phyloP scores from a whole-genome alignment of 2,113 vertebrate species.

The Puffinus mauretanicus region DNA sequence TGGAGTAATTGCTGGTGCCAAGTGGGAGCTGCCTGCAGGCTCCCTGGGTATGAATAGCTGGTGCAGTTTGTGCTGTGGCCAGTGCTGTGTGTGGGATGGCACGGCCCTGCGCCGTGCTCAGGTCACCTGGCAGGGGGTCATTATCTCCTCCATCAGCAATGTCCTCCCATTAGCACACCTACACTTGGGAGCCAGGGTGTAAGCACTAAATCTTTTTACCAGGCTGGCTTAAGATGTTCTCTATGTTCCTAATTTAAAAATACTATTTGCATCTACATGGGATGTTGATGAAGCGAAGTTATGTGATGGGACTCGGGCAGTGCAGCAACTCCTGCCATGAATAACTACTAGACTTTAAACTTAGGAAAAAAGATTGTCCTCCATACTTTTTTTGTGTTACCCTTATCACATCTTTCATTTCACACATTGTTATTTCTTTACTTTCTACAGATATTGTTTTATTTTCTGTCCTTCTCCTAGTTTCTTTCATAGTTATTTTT shows the following conservation, averaged over 20 bases:
- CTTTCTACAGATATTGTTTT: background rate
- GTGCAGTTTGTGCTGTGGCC: background rate
- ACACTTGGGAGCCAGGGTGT: background rate
- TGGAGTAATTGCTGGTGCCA: background rate
- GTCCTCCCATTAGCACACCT: background rate
- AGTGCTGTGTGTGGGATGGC: fast-evolving
- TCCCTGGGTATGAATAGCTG: background rate
- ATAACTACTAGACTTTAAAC: background rate
- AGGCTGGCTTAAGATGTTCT: background rate
- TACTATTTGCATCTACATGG: background rate
- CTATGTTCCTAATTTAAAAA: background rate
- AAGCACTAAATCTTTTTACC: background rate
- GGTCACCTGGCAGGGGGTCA: fast-evolving
- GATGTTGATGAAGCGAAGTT: background rate
- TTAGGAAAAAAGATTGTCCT: background rate
- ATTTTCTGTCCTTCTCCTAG: background rate
- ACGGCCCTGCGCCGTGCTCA: fast-evolving
- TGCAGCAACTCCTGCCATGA: background rate
- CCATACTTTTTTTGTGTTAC: background rate
- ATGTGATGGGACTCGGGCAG: background rate
- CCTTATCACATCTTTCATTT: background rate
- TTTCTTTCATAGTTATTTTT: background rate
- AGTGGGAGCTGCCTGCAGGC: background rate
- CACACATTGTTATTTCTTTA: background rate
- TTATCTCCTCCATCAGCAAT: background rate